Evolutionary conservation across 2,888 invertebrate genomes (phyloP).

Genomic region (Tiphia femorata): DNA sequence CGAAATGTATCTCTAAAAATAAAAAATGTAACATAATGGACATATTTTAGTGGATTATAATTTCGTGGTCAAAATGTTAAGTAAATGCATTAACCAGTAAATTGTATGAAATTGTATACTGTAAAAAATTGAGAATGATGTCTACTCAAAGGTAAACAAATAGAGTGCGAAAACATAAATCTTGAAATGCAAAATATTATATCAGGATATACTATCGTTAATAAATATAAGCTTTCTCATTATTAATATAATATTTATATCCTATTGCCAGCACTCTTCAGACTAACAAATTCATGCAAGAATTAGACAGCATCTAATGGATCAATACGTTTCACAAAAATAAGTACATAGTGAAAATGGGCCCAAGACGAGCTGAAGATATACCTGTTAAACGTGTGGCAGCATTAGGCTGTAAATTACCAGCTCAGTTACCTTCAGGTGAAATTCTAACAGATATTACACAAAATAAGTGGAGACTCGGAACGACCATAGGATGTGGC

Average conservation of each 20-base stretch:
- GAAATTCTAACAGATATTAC: conserved; percentile 85
- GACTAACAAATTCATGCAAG: not conserved
- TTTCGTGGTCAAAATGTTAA: too few relatives aligned
- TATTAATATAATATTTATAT: not conserved
- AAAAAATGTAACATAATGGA: too few relatives aligned
- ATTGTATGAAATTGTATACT: too few relatives aligned
- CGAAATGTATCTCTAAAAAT: too few relatives aligned
- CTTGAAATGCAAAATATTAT: too few relatives aligned
- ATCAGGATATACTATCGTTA: too few relatives aligned
- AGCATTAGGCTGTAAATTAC: conserved; percentile 65
- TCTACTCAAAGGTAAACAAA: too few relatives aligned
- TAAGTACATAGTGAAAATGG: conserved; percentile 49
- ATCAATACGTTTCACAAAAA: conserved; percentile 11
- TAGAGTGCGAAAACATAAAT: too few relatives aligned
- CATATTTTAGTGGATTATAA: too few relatives aligned
- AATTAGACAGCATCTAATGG: not conserved
- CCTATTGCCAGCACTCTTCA: not conserved
- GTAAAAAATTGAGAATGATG: too few relatives aligned
- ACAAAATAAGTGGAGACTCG: conserved; percentile 89
- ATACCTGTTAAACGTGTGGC: conserved; percentile 60
- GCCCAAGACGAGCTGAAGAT: conserved; percentile 61
- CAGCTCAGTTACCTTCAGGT: conserved; percentile 74
- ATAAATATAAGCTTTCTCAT: not conserved
- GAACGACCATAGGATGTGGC: conserved; percentile 87
- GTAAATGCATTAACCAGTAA: too few relatives aligned